Evolutionary conservation across 2,113 vertebrate species (phyloP).

Genomic region (Xiphophorus couchianus): DNA sequence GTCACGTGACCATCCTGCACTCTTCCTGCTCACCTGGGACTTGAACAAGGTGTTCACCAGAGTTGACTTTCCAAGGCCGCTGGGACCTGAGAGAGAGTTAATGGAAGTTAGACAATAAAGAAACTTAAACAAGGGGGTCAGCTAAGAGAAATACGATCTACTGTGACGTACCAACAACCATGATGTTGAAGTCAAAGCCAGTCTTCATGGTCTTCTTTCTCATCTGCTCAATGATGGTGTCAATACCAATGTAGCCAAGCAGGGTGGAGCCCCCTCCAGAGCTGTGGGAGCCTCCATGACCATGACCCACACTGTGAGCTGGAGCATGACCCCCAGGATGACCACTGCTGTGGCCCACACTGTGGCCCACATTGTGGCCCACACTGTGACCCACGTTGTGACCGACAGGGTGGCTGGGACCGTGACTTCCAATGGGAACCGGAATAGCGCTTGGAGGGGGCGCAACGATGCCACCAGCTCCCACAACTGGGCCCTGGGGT

Average conservation of each 20-base stretch:
- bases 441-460: conserved; percentile 67
- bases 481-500: conserved; percentile 60
- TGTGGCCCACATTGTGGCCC: conserved; percentile 33
- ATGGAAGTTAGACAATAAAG: background rate
- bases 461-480: conserved; percentile 49
- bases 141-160: background rate
- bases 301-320: conserved; percentile 45
- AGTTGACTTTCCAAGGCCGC: conserved; percentile 93
- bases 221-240: conserved; percentile 99
- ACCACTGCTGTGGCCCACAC: conserved; percentile 15
- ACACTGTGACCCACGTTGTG: conserved; percentile 27
- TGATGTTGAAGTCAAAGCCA: conserved; percentile 98
- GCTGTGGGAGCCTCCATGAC: conserved; percentile 47
- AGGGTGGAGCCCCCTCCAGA: conserved; percentile 77
- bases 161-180: conserved; percentile 90
- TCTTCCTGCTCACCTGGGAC: conserved; percentile 95
- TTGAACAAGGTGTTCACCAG: conserved; percentile 96
- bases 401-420: background rate
- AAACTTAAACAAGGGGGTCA: background rate
- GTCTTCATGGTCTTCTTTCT: conserved; percentile 99
- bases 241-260: conserved; percentile 94
- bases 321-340: conserved; percentile 36
- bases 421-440: conserved; percentile 65
- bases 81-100: conserved; percentile 82
- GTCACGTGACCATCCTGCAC: conserved; percentile 89